phyloP scores from a whole-genome alignment of 2,888 invertebrate species.

The Tetanocera ferruginea region DNA sequence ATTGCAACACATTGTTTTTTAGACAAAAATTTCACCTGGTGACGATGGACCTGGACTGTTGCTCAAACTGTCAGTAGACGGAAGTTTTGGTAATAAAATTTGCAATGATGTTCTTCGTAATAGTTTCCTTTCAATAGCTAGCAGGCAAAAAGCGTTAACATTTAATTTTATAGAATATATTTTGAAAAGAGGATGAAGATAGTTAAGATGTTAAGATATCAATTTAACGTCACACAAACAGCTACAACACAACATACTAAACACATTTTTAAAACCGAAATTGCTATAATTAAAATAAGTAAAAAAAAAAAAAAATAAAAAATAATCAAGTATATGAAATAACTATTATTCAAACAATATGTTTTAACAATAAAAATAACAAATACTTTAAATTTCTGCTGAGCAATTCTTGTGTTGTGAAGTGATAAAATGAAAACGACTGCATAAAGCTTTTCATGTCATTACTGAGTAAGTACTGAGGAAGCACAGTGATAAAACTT shows the following conservation, averaged over 20 bases:
- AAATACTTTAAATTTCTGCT: too few relatives aligned
- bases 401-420: too few relatives aligned
- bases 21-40: conserved; percentile 70
- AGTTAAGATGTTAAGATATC: neutral
- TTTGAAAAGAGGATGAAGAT: conserved; percentile 7
- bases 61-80: conserved; percentile 74
- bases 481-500: too few relatives aligned
- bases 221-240: conserved; percentile 31
- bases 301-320: neutral
- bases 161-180: neutral
- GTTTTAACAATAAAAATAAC: too few relatives aligned
- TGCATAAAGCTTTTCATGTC: too few relatives aligned
- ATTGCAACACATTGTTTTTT: conserved; percentile 13
- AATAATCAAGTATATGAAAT: neutral
- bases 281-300: neutral
- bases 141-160: conserved; percentile 11
- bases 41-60: conserved; percentile 74
- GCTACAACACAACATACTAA: conserved; percentile 33
- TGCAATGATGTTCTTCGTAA: conserved; percentile 71
- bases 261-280: neutral
- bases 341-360: too few relatives aligned
- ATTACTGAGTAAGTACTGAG: too few relatives aligned
- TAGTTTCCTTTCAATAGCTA: conserved; percentile 68
- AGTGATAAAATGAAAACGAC: too few relatives aligned
- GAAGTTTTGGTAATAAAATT: conserved; percentile 73